These are phyloP conservation scores for Artibeus lituratus DNA, from an alignment of 2,797 vertebrate genomes.

Conservation along the genomic window DNA sequence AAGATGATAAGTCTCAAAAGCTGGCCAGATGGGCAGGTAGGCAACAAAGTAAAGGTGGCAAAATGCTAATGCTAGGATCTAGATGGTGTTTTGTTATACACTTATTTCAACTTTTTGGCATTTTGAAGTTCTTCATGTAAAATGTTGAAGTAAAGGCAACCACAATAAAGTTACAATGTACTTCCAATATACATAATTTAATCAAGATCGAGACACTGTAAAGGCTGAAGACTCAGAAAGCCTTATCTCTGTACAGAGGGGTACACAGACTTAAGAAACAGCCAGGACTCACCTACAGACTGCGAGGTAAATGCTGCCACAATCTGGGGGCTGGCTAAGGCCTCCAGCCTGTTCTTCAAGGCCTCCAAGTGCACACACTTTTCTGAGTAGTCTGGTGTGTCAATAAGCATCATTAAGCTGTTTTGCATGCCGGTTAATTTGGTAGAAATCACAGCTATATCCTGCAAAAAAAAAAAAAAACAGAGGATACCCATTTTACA, in stretches of 20 bases:
- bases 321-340: conserved; percentile 95
- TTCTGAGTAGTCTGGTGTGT: conserved; percentile 97
- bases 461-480: conserved; percentile 84
- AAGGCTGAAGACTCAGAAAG: background rate
- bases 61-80: background rate
- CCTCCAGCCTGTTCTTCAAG: conserved; percentile 96
- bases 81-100: background rate
- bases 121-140: background rate
- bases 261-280: rapidly evolving
- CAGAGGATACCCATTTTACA: background rate
- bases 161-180: background rate
- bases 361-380: conserved; percentile 99
- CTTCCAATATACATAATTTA: background rate
- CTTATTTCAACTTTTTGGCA: background rate
- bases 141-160: background rate
- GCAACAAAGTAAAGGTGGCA: background rate
- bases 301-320: conserved; percentile 93
- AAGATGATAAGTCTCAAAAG: background rate
- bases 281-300: conserved; percentile 86
- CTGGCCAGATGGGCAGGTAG: rapidly evolving
- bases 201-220: background rate
- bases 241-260: background rate
- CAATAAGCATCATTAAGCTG: conserved; percentile 95
- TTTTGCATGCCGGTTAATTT: conserved; percentile 97
- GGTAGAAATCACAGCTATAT: conserved; percentile 91